Conservation (phyloP, 1,140 invertebrate species). For the Aricia agestis region DNA sequence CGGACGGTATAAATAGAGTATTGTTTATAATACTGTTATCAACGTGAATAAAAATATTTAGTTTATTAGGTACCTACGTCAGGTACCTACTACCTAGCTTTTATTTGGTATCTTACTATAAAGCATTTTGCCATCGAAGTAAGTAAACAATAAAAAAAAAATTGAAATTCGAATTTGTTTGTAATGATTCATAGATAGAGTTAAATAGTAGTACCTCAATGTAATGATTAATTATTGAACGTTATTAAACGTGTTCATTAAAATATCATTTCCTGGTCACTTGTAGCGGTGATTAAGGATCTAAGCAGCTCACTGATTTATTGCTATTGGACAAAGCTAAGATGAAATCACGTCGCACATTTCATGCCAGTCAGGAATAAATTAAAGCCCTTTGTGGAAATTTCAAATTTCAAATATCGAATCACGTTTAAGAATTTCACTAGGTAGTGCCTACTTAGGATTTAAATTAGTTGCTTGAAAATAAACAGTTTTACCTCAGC, state of each 20-base stretch:
- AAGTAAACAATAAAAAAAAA: background rate
- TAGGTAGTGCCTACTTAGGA: too few species aligned
- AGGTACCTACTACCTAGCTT: too few species aligned
- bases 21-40: background rate
- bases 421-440: too few species aligned
- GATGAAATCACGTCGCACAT: slow-evolving; percentile 9
- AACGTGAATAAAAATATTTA: background rate
- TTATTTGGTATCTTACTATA: too few species aligned
- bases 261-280: background rate
- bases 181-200: too few species aligned
- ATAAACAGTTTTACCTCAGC: too few species aligned
- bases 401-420: too few species aligned
- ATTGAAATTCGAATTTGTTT: background rate
- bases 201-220: too few species aligned
- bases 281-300: background rate
- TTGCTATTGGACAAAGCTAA: background rate
- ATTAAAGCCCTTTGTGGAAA: background rate
- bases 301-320: background rate
- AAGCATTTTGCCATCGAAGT: too few species aligned
- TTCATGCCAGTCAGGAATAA: background rate
- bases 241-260: background rate
- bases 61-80: too few species aligned
- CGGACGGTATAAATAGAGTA: background rate
- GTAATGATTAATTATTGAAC: too few species aligned
- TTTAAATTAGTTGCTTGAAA: too few species aligned